Conservation (phyloP, 2,797 vertebrate genomes). For the Coreius guichenoti region DNA sequence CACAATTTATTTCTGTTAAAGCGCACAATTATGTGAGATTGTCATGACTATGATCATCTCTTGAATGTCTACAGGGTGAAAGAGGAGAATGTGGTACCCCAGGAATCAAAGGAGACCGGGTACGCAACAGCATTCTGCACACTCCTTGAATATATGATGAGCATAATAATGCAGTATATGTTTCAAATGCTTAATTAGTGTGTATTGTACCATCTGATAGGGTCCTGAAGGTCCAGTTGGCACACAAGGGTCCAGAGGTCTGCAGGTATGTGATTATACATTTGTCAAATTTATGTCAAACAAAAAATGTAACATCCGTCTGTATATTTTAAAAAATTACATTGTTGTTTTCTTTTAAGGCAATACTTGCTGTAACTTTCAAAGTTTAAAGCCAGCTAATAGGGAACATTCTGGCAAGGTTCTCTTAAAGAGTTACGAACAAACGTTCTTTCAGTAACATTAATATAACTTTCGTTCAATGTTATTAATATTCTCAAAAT, state of each 20-base stretch:
- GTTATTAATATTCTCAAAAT: background rate
- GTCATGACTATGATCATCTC: background rate
- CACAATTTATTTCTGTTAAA: background rate
- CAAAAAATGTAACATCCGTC: background rate
- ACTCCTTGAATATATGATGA: background rate
- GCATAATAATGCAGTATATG: background rate
- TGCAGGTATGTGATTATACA: conserved; percentile 78
- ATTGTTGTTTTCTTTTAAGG: background rate
- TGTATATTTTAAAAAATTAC: background rate
- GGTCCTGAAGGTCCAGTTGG: conserved; percentile 87
- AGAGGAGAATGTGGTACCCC: conserved; percentile 91
- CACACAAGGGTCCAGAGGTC: conserved; percentile 82
- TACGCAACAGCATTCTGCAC: conserved; percentile 63
- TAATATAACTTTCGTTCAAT: background rate
- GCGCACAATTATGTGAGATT: background rate
- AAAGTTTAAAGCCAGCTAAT: background rate
- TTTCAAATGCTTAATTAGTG: conserved; percentile 7
- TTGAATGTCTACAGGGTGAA: conserved; percentile 79
- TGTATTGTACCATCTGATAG: conserved; percentile 67
- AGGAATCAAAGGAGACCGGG: conserved; percentile 91
- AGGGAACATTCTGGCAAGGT: background rate
- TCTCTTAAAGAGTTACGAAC: background rate
- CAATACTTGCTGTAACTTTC: background rate
- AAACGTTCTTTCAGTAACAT: background rate
- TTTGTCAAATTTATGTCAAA: background rate